Conservation (phyloP, 2,797 vertebrate species). For the Anguilla anguilla region DNA sequence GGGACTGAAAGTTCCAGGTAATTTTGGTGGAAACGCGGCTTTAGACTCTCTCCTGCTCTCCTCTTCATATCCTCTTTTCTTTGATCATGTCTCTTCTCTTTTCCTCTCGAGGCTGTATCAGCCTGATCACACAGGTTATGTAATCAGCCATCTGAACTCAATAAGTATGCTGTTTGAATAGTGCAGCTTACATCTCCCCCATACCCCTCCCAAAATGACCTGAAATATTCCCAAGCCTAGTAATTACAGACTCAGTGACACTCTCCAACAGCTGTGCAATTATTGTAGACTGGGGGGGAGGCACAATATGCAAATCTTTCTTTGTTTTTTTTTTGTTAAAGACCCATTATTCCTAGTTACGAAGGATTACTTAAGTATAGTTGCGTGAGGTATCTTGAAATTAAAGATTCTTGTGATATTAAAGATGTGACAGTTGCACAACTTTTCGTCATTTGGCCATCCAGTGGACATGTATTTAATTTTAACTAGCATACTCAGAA, state of each 20-base stretch:
- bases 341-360: background rate
- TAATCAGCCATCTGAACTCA: background rate
- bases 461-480: background rate
- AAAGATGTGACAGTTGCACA: background rate
- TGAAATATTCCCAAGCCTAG: background rate
- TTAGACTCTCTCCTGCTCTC: background rate
- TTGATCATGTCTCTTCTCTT: background rate
- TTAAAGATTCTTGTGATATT: background rate
- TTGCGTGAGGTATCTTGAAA: background rate
- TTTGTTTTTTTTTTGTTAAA: background rate
- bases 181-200: background rate
- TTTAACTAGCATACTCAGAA: background rate
- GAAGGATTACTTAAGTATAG: background rate
- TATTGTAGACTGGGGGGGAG: background rate
- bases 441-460: background rate
- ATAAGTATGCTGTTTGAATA: background rate
- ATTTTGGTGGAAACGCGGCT: no score
- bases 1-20: no score
- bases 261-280: background rate
- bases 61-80: background rate
- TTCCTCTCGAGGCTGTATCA: background rate
- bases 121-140: background rate
- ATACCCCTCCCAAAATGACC: background rate
- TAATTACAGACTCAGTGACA: background rate
- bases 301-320: background rate